Evolutionary conservation across 2,888 invertebrate genomes (phyloP), one percentile per base, ranked within the genome.

Genomic region (Nymphalis c-album): DNA sequence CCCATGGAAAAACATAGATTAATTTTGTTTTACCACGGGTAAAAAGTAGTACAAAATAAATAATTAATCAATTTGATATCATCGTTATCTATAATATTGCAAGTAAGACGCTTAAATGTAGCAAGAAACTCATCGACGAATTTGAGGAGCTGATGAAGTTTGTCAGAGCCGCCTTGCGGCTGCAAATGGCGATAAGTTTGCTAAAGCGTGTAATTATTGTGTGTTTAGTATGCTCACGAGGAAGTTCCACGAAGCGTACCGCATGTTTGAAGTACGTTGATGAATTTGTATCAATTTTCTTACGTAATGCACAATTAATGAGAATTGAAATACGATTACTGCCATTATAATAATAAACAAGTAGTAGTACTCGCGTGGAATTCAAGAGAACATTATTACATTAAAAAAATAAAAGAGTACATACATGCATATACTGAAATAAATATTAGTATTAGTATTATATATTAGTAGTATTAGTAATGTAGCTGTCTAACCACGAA

Each of bases 91-190:
- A 50, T 50, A 50, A 50, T 50, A 18, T 18, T 18, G 7, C 48
- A 18, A 18, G 50, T 40, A 20, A 18, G 7, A 18, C 47, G 47
- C 10, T 53, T 2, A 22, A 26, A 1, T 45, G 53, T n/a, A 45
- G 51, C 59, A 50, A 64, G 50, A 26, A 64, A 64, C 35, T 22
- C 40, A 64, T 48, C 61, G 46, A 61, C 57, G 60, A 64, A 51
- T 62, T 64, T 64, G 68, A 64, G 16, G 20, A 22, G 57, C 61
- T 68, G 60, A 64, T 64, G 68, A 68, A 68, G 68, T 61, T 62
- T 59, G 61, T 58, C 45, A 61, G 48, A 64, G 64, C 48, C 50
- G 64, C 58, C 50, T 47, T 55, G 64, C 50, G 50, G 61, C 60
- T 64, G 60, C 61, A 64, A 55, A 63, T 60, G 68, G 57, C 50